Conservation (phyloP, 2,797 vertebrate species). For the Aviceda cuculoides region DNA sequence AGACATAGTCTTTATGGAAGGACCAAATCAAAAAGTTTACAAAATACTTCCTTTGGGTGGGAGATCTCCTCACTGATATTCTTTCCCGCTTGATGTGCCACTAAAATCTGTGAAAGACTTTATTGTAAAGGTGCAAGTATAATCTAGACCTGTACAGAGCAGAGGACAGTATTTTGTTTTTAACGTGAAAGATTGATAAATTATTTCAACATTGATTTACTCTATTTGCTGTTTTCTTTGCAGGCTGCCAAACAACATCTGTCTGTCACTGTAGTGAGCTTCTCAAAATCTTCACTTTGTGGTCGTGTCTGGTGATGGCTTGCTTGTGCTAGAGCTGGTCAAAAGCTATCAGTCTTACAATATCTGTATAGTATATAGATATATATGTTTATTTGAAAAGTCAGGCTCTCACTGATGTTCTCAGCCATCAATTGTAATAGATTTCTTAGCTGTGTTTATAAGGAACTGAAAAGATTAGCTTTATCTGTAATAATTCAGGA, state of each 20-base stretch:
- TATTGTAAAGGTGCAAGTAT: neutral
- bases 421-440: neutral
- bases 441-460: neutral
- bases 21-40: neutral
- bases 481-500: neutral
- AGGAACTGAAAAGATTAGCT: neutral
- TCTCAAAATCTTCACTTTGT: neutral
- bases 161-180: neutral
- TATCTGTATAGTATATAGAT: neutral
- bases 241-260: neutral
- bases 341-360: neutral
- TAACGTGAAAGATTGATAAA: neutral
- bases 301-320: neutral
- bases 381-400: neutral
- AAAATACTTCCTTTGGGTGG: neutral
- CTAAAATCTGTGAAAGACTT: neutral
- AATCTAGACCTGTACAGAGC: neutral
- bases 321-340: neutral
- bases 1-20: neutral
- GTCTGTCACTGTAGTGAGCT: neutral
- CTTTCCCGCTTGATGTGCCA: neutral
- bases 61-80: neutral
- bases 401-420: neutral
- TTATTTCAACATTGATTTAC: neutral
- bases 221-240: neutral